Conservation (phyloP, 2,113 vertebrate species). For the Pluvianellus socialis region DNA sequence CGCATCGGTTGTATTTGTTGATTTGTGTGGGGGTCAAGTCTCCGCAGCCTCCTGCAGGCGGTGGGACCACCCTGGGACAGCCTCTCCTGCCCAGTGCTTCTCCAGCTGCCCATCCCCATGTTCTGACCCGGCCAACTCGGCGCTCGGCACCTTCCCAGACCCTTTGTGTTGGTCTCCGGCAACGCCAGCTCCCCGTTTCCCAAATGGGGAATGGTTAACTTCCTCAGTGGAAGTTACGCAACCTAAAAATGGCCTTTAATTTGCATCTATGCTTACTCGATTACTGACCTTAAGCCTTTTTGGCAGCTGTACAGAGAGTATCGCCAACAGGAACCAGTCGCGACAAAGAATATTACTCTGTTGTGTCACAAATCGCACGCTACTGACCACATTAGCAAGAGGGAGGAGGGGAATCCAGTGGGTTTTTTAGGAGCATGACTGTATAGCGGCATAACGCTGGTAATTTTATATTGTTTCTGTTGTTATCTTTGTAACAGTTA, state of each 20-base stretch:
- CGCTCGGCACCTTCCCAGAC: neutral
- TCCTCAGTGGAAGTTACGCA: neutral
- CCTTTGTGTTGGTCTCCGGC: accelerated
- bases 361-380: neutral
- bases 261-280: neutral
- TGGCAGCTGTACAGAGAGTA: neutral
- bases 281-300: neutral
- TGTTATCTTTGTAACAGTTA: neutral
- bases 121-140: accelerated
- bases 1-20: accelerated
- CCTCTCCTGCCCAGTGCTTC: accelerated
- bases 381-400: neutral
- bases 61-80: accelerated
- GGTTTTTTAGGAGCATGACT: neutral
- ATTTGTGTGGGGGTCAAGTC: accelerated
- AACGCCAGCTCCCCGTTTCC: neutral
- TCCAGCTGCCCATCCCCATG: neutral
- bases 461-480: neutral
- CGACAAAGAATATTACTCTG: neutral
- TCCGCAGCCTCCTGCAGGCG: neutral
- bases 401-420: neutral
- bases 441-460: neutral
- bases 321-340: neutral
- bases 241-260: neutral
- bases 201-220: neutral